phyloP scores from a whole-genome alignment of 2,797 vertebrate genomes.

The Taenioides sp. region DNA sequence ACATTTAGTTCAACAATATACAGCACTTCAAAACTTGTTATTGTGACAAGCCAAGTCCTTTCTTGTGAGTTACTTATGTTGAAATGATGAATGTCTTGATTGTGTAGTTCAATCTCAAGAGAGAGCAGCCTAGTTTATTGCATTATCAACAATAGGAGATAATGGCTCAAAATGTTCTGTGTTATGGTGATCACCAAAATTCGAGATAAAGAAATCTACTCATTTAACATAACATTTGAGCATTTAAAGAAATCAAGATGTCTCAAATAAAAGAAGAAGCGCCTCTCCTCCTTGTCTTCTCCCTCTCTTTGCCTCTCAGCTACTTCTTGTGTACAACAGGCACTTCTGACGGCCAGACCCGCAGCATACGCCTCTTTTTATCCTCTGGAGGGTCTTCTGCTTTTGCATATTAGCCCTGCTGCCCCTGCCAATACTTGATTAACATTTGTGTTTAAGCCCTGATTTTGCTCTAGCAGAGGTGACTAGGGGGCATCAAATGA shows the following conservation, averaged over 20 bases:
- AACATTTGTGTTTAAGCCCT: conserved; percentile 76
- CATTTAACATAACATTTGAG: neutral
- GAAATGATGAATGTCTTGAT: neutral
- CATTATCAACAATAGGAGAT: neutral
- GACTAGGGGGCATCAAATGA: conserved; percentile 73
- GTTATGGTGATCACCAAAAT: neutral
- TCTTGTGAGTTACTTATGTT: no score
- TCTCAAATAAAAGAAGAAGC: conserved; percentile 33
- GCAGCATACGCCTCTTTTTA: conserved; percentile 80
- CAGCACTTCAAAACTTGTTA: no score
- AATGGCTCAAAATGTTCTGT: neutral
- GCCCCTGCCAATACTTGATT: conserved; percentile 78
- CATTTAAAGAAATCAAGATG: conserved; percentile 6
- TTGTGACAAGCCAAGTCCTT: no score
- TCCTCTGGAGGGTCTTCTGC: conserved; percentile 74
- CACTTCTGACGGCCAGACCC: conserved; percentile 71
- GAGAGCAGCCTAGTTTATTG: neutral
- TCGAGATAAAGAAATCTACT: neutral
- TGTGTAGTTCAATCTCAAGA: neutral
- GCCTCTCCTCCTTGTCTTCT: conserved; percentile 23
- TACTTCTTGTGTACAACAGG: conserved; percentile 62
- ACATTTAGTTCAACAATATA: no score
- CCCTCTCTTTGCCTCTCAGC: conserved; percentile 46
- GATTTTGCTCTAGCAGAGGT: conserved; percentile 71
- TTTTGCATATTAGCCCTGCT: conserved; percentile 77